Evolutionary conservation across 2,113 vertebrate genomes (phyloP), one percentile per base, ranked within the genome.

Genomic region (Larimichthys crocea): DNA sequence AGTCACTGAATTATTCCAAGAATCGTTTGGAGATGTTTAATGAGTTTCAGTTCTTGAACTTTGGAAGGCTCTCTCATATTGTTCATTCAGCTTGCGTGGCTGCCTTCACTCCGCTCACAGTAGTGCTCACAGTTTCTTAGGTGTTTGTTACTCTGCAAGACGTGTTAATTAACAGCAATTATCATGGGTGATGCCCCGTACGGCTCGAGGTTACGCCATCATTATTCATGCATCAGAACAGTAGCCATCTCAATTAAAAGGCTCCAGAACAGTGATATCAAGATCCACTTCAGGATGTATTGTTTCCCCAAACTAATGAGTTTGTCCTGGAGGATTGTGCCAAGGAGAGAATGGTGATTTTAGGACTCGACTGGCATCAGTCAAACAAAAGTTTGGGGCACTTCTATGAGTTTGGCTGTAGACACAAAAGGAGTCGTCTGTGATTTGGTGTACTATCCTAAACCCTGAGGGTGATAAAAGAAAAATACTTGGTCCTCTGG

Each of bases 261-360:
- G n/a, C 63, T 40, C 48, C 55, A 9, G 5, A 83, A 74, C 5
- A 61, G 22, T 17, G 50, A 73, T 63, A 71, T 50, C 55, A 44
- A 57, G 56, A 81, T 53, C 14, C 46, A 12, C 42, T 64, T 65
- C 55, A 46, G 72, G 85, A 88, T 70, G 26, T 60, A 75, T 59
- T 72, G 61, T 76, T 76, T 79, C 4, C 80, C 17, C 50, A 81
- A 74, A 82, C 57, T 50, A 86, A 86, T 76, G 52, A 78, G 42
- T 59, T 62, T 71, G 42, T 83, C 69, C 76, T 60, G 49, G n/a
- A 80, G 64, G 60, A 71, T 29, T 73, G 60, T 77, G 70, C 46
- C 40, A 48, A 74, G 49, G 59, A 77, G 61, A 79, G 40, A 66
- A 49, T 8, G 26, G 17, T 50, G 42, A 74, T 72, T 72, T 64